Conservation (phyloP, 2,797 vertebrate species). For the Heliangelus exortis region DNA sequence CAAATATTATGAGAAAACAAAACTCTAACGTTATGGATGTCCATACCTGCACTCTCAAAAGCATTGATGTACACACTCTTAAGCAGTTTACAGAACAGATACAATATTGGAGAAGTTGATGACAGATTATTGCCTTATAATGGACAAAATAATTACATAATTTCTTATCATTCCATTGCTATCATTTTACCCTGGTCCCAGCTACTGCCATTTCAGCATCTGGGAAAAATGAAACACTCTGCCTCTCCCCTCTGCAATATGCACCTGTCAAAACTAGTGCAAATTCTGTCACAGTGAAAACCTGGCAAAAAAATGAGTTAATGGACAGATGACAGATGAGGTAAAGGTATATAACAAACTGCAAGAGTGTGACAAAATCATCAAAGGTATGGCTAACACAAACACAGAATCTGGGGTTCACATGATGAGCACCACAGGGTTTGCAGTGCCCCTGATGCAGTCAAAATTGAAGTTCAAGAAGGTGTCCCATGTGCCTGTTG, state of each 20-base stretch:
- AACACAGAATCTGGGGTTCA: neutral
- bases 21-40: constrained; percentile 35
- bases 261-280: neutral
- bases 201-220: neutral
- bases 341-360: neutral
- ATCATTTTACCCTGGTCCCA: neutral
- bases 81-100: constrained; percentile 34
- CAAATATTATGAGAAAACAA: neutral
- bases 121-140: constrained; percentile 45
- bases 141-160: constrained; percentile 41
- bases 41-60: constrained; percentile 41
- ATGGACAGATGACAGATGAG: neutral
- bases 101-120: constrained; percentile 50
- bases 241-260: neutral
- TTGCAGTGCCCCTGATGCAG: neutral
- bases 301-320: neutral
- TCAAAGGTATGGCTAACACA: neutral
- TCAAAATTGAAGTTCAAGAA: neutral
- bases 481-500: neutral
- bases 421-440: neutral
- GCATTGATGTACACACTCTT: neutral
- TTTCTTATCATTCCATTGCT: constrained; percentile 6
- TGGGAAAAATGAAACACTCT: neutral
- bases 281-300: neutral
- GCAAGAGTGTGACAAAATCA: neutral